A percentile compares a stretch with the other conserved stretches of the same genome.
Evolutionary conservation across 2,113 vertebrate species (phyloP).

Genomic region (Nestor notabilis): DNA sequence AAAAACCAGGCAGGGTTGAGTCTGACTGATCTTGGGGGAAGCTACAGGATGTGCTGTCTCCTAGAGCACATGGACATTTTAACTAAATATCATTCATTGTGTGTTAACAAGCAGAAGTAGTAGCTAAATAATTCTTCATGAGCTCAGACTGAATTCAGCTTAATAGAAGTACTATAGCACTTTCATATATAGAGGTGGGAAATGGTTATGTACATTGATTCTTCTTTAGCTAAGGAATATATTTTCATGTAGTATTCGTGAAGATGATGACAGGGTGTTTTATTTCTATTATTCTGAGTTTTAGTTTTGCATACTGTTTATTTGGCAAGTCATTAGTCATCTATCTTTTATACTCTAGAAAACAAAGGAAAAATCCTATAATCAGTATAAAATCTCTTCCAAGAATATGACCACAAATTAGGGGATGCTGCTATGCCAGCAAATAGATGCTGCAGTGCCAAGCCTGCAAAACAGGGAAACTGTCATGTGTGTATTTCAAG

Average conservation of each 20-base stretch:
- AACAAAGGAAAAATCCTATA: slow-evolving; percentile 35
- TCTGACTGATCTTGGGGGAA: slow-evolving; percentile 35
- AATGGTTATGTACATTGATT: neutral
- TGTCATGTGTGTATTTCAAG: neutral
- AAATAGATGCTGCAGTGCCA: slow-evolving; percentile 23
- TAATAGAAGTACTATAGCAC: neutral
- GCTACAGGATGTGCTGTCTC: neutral
- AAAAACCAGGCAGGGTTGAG: neutral
- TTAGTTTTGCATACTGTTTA: slow-evolving; percentile 32
- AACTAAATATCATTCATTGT: slow-evolving; percentile 12
- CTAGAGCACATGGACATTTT: neutral
- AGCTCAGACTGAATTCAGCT: slow-evolving; percentile 13
- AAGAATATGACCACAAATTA: slow-evolving; percentile 44
- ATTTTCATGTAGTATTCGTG: neutral
- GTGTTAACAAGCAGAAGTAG: slow-evolving; percentile 51
- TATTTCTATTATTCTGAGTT: slow-evolving; percentile 8
- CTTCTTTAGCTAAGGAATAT: neutral
- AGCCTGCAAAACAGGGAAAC: neutral
- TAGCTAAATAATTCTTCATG: slow-evolving; percentile 34
- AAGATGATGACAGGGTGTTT: neutral
- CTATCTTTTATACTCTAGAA: slow-evolving; percentile 22
- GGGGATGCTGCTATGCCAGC: slow-evolving; percentile 19
- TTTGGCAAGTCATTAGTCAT: slow-evolving; percentile 51
- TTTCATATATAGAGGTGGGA: neutral
- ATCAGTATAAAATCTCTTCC: slow-evolving; percentile 28